Evolutionary conservation across 1,140 invertebrate genomes (phyloP).

Genomic region (Pseudobourletiella spinata): DNA sequence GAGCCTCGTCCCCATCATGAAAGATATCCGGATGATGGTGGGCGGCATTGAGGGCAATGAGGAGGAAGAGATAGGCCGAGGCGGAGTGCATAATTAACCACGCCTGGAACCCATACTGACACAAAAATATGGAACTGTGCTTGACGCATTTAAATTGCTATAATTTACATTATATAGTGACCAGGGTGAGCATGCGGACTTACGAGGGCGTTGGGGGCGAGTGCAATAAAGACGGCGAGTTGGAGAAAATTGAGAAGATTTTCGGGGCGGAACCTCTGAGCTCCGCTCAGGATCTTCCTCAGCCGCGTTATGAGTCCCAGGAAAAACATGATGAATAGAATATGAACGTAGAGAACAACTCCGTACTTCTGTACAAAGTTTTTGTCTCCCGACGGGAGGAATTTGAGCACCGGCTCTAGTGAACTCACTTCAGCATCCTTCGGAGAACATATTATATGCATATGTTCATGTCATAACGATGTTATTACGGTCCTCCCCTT

Average conservation of each 20-base stretch:
- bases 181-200: too few species aligned
- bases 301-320: constrained; percentile 39
- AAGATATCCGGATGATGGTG: constrained; percentile 34
- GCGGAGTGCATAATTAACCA: not conserved
- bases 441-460: too few species aligned
- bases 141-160: too few species aligned
- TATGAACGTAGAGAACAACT: constrained; percentile 45
- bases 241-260: constrained; percentile 18
- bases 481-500: too few species aligned
- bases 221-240: not conserved
- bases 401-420: constrained; percentile 62
- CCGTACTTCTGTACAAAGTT: constrained; percentile 41
- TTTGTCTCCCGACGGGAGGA: constrained; percentile 49
- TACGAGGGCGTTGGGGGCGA: not conserved
- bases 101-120: not conserved
- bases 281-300: constrained; percentile 11
- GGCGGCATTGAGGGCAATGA: constrained; percentile 16
- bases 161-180: too few species aligned
- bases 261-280: constrained; percentile 17
- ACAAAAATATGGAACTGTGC: too few species aligned
- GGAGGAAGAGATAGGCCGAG: not conserved
- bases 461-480: too few species aligned
- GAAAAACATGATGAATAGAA: constrained; percentile 46
- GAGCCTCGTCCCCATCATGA: constrained; percentile 38
- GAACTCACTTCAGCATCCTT: constrained; percentile 62